These are phyloP conservation scores for Lordiphosa stackelbergi DNA, from an alignment of 1,140 invertebrate species.

Conservation along the genomic window DNA sequence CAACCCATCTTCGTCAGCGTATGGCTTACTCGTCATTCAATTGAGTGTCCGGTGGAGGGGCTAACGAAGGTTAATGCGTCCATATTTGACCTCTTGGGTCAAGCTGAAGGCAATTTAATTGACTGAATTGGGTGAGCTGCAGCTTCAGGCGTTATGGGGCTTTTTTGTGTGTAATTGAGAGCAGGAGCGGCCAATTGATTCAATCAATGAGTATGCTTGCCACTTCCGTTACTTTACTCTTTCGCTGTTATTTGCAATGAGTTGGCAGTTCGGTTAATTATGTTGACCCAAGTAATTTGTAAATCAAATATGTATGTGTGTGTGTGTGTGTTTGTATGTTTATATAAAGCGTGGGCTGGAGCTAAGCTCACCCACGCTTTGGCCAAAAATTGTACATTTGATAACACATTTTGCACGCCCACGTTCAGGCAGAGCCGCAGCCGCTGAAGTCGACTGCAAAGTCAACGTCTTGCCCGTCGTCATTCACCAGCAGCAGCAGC, in stretches of 20 bases:
- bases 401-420: slow-evolving; percentile 64
- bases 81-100: slow-evolving; percentile 68
- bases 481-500: slow-evolving; percentile 42
- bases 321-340: slow-evolving; percentile 15
- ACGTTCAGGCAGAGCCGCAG: slow-evolving; percentile 33
- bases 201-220: slow-evolving; percentile 34
- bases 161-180: slow-evolving; percentile 50
- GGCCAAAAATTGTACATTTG: slow-evolving; percentile 60
- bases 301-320: slow-evolving; percentile 41
- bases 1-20: too few species aligned
- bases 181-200: slow-evolving; percentile 56
- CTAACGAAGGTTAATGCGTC: slow-evolving; percentile 75
- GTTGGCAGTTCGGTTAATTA: slow-evolving; percentile 55
- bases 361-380: slow-evolving; percentile 20
- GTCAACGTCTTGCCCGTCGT: slow-evolving; percentile 48
- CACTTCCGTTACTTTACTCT: slow-evolving; percentile 31
- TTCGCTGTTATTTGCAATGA: slow-evolving; percentile 31
- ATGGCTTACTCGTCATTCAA: slow-evolving; percentile 19
- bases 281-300: slow-evolving; percentile 59
- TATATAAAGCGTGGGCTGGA: neutral
- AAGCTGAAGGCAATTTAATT: slow-evolving; percentile 71
- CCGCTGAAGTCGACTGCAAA: slow-evolving; percentile 8
- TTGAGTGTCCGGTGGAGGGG: slow-evolving; percentile 41
- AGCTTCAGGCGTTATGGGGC: neutral
- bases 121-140: slow-evolving; percentile 46